phyloP scores from a whole-genome alignment of 2,797 vertebrate species.

The Martes flavigula region DNA sequence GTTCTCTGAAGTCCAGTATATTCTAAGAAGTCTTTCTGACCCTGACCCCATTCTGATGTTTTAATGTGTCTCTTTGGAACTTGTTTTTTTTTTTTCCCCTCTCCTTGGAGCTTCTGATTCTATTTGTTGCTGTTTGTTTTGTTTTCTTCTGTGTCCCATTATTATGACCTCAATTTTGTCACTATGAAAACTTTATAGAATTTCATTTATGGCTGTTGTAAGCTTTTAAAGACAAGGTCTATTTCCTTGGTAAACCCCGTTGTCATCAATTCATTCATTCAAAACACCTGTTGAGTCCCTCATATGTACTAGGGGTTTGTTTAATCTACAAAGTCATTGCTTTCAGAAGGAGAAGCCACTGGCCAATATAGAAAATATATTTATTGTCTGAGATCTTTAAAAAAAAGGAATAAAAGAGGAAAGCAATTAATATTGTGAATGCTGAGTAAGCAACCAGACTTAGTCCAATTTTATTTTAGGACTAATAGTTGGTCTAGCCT shows the following conservation, averaged over 20 bases:
- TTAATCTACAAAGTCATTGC: not conserved
- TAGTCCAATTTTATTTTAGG: slow-evolving; percentile 11
- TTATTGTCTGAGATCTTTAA: not conserved
- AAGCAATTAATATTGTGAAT: not conserved
- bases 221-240: not conserved
- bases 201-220: not conserved
- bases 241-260: not conserved
- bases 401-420: not conserved
- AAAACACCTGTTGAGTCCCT: not conserved
- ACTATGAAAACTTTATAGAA: not conserved
- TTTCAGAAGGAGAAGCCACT: not conserved
- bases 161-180: not conserved
- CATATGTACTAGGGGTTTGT: not conserved
- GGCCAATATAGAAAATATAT: not conserved
- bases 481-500: slow-evolving; percentile 35
- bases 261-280: not conserved
- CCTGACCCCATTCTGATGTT: not conserved
- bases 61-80: not conserved
- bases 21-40: not conserved
- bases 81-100: not conserved
- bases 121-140: not conserved
- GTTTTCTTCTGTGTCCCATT: not conserved
- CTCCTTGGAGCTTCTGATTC: not conserved
- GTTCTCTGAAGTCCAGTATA: not conserved
- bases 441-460: slow-evolving; percentile 49